Conservation (phyloP, 64 coral and sea anemone species). For the Actinia equina region DNA sequence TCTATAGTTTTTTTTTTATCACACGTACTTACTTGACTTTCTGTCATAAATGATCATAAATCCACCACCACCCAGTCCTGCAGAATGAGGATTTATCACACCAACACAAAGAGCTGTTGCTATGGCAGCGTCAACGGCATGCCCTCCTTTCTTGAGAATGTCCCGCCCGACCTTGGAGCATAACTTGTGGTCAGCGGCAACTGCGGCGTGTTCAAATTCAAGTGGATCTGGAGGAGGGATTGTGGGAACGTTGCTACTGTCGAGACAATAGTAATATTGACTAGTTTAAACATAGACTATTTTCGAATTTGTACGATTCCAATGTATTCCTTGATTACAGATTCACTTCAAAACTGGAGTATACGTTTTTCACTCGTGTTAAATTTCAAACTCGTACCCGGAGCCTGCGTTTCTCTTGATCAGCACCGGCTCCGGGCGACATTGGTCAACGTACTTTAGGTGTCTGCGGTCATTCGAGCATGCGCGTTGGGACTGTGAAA, state of each 20-base stretch:
- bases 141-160: constrained; percentile 35
- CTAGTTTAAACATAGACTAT: neutral
- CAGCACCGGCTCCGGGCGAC: no score
- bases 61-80: constrained; percentile 65
- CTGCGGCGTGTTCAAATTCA: constrained; percentile 45
- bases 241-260: neutral
- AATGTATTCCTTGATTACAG: no score
- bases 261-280: neutral
- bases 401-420: no score
- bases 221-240: constrained; percentile 14
- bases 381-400: no score
- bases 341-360: no score
- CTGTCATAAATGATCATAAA: constrained; percentile 77
- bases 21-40: constrained; percentile 25
- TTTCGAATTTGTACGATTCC: no score
- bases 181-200: constrained; percentile 52
- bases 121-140: constrained; percentile 61
- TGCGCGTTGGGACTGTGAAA: no score
- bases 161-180: constrained; percentile 55
- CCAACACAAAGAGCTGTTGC: constrained; percentile 65
- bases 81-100: constrained; percentile 56
- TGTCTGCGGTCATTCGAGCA: no score
- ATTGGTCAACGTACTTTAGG: no score
- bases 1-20: no score
- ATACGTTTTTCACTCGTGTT: no score